Conservation (phyloP, 2,888 invertebrate species). For the Ophion ellenae region DNA sequence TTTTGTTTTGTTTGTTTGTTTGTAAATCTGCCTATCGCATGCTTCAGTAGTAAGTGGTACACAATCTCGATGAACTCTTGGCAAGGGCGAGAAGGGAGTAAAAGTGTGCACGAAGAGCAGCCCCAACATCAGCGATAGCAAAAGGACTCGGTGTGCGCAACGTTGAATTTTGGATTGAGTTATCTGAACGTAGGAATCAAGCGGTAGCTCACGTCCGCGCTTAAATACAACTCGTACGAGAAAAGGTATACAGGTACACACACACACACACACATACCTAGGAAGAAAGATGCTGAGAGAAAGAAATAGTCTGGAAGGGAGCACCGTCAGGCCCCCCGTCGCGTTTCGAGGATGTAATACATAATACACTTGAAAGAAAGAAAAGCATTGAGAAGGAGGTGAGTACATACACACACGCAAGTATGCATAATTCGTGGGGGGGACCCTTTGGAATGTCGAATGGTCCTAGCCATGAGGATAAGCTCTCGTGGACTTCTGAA, state of each 20-base stretch:
- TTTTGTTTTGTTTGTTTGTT: conserved; percentile 16
- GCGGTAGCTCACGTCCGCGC: conserved; percentile 69
- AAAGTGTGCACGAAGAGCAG: conserved; percentile 32
- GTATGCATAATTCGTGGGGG: conserved; percentile 61
- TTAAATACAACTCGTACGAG: conserved; percentile 67
- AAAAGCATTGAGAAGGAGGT: conserved; percentile 7
- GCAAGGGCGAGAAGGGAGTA: conserved; percentile 24
- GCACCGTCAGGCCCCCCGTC: conserved; percentile 63
- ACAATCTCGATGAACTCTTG: conserved; percentile 39
- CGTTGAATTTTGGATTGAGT: conserved; percentile 68
- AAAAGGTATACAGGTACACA: conserved; percentile 26
- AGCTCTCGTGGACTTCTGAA: conserved; percentile 22
- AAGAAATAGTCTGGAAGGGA: conserved; percentile 57
- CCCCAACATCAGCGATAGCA: conserved; percentile 35
- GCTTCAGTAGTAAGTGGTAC: conserved; percentile 6
- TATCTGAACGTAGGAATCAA: conserved; percentile 68
- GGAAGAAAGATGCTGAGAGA: conserved; percentile 27
- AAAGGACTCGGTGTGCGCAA: conserved; percentile 32
- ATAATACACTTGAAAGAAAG: conserved; percentile 58
- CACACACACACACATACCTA: not conserved
- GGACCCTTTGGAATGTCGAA: conserved; percentile 63
- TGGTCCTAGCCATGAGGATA: conserved; percentile 13
- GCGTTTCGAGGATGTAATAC: conserved; percentile 67
- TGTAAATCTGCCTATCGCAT: conserved; percentile 1
- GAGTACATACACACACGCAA: conserved; percentile 1